Conservation (phyloP, 2,113 vertebrate species). For the Amblyopsis rosae region DNA sequence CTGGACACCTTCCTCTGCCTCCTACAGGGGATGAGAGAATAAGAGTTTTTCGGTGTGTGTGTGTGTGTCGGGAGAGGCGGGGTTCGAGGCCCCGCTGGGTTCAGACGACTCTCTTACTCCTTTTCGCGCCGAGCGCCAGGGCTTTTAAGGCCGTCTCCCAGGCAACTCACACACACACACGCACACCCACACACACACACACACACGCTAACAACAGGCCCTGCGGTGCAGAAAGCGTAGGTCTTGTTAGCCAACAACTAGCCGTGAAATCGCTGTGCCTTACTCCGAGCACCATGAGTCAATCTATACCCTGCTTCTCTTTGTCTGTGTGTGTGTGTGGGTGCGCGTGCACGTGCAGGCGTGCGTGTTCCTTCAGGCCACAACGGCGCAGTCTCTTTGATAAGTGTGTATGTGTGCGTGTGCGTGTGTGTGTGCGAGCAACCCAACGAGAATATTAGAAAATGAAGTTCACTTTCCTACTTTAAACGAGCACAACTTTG, state of each 20-base stretch:
- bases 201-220: constrained; percentile 46
- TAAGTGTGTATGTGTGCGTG: constrained; percentile 54
- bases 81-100: too few relatives aligned
- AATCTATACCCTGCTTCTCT: constrained; percentile 64
- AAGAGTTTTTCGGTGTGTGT: too few relatives aligned
- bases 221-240: constrained; percentile 61
- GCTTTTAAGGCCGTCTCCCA: constrained; percentile 51
- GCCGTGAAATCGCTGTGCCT: constrained; percentile 67
- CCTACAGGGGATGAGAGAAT: too few relatives aligned
- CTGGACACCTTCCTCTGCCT: too few relatives aligned
- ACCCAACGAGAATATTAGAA: constrained; percentile 61
- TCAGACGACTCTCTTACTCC: constrained; percentile 9
- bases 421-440: constrained; percentile 50
- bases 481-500: constrained; percentile 45
- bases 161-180: constrained; percentile 46
- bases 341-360: constrained; percentile 29
- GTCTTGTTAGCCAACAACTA: constrained; percentile 72
- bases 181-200: constrained; percentile 25
- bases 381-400: constrained; percentile 58
- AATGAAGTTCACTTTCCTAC: constrained; percentile 54
- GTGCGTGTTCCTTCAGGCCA: constrained; percentile 51
- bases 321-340: constrained; percentile 43
- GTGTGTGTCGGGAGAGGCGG: too few relatives aligned
- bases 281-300: constrained; percentile 69
- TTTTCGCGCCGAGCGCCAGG: constrained; percentile 24